Evolutionary conservation across 2,888 invertebrate species (phyloP).

Genomic region (Athripsodes cinereus): DNA sequence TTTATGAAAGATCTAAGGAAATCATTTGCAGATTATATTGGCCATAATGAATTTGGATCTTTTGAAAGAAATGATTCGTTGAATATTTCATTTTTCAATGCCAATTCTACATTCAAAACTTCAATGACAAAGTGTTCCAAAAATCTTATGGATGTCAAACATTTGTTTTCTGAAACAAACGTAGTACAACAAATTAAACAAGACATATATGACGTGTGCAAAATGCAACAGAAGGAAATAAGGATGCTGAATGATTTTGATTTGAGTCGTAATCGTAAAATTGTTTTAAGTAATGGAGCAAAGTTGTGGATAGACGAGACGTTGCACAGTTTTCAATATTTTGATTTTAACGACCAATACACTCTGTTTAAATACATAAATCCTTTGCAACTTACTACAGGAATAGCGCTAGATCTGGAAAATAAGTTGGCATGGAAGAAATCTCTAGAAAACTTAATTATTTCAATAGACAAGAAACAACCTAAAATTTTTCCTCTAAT

Average conservation of each 20-base stretch:
- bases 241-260: conserved; percentile 4
- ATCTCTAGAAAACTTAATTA: not conserved
- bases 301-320: conserved; percentile 11
- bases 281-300: conserved; percentile 17
- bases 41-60: conserved; percentile 6
- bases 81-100: conserved; percentile 4
- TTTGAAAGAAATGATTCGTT: conserved; percentile 8
- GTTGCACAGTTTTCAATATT: not conserved
- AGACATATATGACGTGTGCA: conserved; percentile 11
- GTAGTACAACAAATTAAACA: conserved; percentile 7
- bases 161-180: conserved; percentile 14
- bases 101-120: conserved; percentile 12
- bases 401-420: conserved; percentile 1
- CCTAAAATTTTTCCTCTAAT: not conserved
- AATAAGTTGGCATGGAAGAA: conserved; percentile 11
- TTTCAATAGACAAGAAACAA: conserved; percentile 5
- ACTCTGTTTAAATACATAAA: conserved; percentile 10
- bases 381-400: conserved; percentile 7
- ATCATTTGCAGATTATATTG: conserved; percentile 9
- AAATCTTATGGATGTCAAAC: conserved; percentile 10
- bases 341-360: conserved; percentile 7
- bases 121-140: conserved; percentile 5
- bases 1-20: conserved; percentile 15
- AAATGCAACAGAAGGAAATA: conserved; percentile 9
- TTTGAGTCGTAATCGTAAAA: conserved; percentile 12